Evolutionary conservation across 2,888 invertebrate genomes (phyloP), one percentile per base, ranked within the genome.

Genomic region (Dasysyrphus tricinctus): DNA sequence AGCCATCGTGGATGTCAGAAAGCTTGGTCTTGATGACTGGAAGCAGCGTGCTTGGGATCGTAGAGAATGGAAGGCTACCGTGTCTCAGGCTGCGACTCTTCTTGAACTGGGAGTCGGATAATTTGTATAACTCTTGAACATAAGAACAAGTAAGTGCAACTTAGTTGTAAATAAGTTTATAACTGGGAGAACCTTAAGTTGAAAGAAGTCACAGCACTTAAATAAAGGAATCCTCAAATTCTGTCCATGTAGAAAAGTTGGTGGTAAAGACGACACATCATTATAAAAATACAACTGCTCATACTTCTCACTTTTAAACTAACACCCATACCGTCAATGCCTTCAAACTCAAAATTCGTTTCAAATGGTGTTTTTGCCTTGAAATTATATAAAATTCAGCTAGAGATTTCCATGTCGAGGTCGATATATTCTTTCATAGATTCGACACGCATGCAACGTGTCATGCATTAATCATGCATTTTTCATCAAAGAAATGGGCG

Each of bases 381-480:
- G 34, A 57, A 57, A 57, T n/a, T 0, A 57, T 34, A 24, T 57
- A 16, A 6, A 54, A 32, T 5, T n/a, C 7, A 0, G 32, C 11
- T 59, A 59, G 5, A 14, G 44, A 63, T 24, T 63, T 67, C 12
- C 47, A 67, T 49, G 65, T 67, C 65, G 47, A 49, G 47, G 54
- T 69, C 69, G 24, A 69, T 54, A 69, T 54, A 11, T 57, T 19
- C 29, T 32, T 32, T 6, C 37, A 51, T 29, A 24, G 42, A 74
- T 74, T 57, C 14, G 79, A 74, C 56, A 78, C 69, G 70, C 65
- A 61, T 72, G 59, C 84, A 84, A 57, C 51, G 61, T 77, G 67
- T 47, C 42, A 34, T 67, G 67, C 84, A 84, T 84, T 77, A 84
- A 84, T 85, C 85, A 77, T 77, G 49, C 19, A 69, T 16, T 37